phyloP scores from a whole-genome alignment of 2,797 vertebrate genomes.

The Oryzias dopingdopingensis region DNA sequence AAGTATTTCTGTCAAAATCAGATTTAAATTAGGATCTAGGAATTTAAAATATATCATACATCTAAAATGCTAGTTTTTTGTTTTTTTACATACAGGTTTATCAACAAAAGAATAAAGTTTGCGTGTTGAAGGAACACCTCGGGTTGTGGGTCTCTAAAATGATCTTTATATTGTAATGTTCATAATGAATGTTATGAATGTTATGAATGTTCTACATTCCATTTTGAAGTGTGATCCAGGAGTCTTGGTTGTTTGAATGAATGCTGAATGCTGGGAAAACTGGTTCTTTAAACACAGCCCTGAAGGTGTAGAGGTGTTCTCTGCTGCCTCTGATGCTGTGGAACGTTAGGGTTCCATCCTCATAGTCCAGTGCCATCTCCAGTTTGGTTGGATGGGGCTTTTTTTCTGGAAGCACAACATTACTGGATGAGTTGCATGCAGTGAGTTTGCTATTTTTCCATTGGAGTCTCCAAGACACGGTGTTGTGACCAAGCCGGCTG shows the following conservation, averaged over 20 bases:
- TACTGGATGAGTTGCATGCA: conserved; percentile 65
- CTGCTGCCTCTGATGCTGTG: conserved; percentile 58
- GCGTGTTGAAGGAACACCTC: too few species aligned
- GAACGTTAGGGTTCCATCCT: conserved; percentile 62
- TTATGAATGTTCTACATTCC: conserved; percentile 34
- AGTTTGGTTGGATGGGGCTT: conserved; percentile 45
- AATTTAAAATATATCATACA: too few species aligned
- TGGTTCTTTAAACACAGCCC: conserved; percentile 59
- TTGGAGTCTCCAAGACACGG: conserved; percentile 75
- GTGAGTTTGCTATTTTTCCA: conserved; percentile 77
- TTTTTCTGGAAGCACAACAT: conserved; percentile 45
- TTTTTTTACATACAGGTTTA: too few species aligned
- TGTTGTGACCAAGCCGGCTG: conserved; percentile 76
- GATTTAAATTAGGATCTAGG: too few species aligned
- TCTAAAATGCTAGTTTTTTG: too few species aligned
- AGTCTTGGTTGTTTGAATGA: conserved; percentile 71
- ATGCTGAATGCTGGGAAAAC: conserved; percentile 76
- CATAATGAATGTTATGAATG: conserved; percentile 1
- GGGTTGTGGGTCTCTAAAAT: neutral
- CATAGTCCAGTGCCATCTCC: conserved; percentile 71
- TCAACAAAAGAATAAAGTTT: too few species aligned
- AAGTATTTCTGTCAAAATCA: too few species aligned
- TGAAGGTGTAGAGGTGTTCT: conserved; percentile 74
- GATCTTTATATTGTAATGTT: neutral
- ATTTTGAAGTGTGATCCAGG: conserved; percentile 73